Conservation (phyloP, 1,140 invertebrate species). For the Neodiprion virginianus region DNA sequence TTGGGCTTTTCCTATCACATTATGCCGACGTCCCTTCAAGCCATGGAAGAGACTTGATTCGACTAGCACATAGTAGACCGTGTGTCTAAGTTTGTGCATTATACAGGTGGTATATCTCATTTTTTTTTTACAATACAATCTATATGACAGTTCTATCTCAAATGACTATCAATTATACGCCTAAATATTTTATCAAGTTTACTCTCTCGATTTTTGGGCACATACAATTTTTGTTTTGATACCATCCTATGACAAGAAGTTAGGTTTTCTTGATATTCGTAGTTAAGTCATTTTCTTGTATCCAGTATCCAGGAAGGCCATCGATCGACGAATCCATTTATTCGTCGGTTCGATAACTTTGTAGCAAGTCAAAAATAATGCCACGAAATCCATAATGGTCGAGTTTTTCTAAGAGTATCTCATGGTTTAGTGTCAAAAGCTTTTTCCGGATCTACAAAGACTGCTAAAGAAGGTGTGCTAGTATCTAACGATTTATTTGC, state of each 20-base stretch:
- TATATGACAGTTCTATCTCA: conserved; percentile 16
- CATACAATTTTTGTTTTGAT: not conserved
- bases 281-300: conserved; percentile 15
- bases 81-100: conserved; percentile 17
- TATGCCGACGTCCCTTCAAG: too few relatives aligned
- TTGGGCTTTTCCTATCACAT: too few relatives aligned
- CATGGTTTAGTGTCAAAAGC: conserved; percentile 43
- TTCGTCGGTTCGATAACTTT: conserved; percentile 32
- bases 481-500: conserved; percentile 12
- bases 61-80: not conserved
- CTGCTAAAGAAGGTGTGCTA: conserved; percentile 15
- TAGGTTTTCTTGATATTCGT: conserved; percentile 19
- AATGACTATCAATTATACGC: conserved; percentile 16
- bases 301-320: conserved; percentile 8
- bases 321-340: not conserved
- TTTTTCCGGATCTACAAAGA: conserved; percentile 31
- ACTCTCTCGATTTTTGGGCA: conserved; percentile 5
- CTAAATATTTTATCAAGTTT: conserved; percentile 21
- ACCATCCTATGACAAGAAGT: conserved; percentile 6
- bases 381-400: conserved; percentile 36
- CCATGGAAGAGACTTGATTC: too few relatives aligned
- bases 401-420: conserved; percentile 39
- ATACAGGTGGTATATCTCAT: conserved; percentile 12
- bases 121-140: conserved; percentile 1
- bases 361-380: conserved; percentile 32